A percentile compares a stretch with the other conserved stretches of the same genome.
These are phyloP conservation scores for Chondrilla cf. caribensis DNA, from an alignment of 37 sponge, comb jelly and placozoan species.

Conservation along the genomic window DNA sequence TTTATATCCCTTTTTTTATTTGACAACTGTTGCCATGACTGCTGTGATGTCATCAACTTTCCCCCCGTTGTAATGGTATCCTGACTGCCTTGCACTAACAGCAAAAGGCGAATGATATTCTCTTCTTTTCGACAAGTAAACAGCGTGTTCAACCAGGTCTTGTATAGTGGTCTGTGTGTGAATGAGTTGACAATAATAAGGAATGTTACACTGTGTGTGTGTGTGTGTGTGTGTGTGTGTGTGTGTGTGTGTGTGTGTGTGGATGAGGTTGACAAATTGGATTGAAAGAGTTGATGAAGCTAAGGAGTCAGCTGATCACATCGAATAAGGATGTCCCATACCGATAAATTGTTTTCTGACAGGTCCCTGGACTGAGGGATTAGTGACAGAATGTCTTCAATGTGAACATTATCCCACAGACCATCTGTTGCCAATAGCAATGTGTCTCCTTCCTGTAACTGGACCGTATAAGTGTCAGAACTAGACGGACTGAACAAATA, in stretches of 20 bases:
- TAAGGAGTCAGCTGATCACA: too few relatives aligned
- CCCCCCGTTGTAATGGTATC: constrained; percentile 49
- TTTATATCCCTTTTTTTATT: neutral
- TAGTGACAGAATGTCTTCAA: constrained; percentile 22
- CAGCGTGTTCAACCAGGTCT: constrained; percentile 17
- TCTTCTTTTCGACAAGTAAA: constrained; percentile 21
- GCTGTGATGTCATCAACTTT: constrained; percentile 78
- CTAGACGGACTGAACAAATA: neutral
- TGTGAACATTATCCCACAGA: constrained; percentile 58
- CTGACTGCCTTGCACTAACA: constrained; percentile 27
- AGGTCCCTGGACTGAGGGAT: neutral
- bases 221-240: too few relatives aligned
- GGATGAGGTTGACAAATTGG: too few relatives aligned
- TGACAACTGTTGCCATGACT: constrained; percentile 48
- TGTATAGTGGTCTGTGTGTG: too few relatives aligned
- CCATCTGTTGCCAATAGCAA: constrained; percentile 74
- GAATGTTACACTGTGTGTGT: too few relatives aligned
- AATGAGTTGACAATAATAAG: too few relatives aligned
- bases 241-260: too few relatives aligned
- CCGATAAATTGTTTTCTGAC: neutral
- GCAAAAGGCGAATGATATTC: constrained; percentile 66
- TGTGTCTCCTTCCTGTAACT: constrained; percentile 46
- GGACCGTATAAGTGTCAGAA: neutral
- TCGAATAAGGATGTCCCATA: too few relatives aligned
- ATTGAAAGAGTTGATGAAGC: too few relatives aligned